Evolutionary conservation across 2,888 invertebrate genomes (phyloP), one percentile per base, ranked within the genome.

Genomic region (Psylliodes chrysocephalus): DNA sequence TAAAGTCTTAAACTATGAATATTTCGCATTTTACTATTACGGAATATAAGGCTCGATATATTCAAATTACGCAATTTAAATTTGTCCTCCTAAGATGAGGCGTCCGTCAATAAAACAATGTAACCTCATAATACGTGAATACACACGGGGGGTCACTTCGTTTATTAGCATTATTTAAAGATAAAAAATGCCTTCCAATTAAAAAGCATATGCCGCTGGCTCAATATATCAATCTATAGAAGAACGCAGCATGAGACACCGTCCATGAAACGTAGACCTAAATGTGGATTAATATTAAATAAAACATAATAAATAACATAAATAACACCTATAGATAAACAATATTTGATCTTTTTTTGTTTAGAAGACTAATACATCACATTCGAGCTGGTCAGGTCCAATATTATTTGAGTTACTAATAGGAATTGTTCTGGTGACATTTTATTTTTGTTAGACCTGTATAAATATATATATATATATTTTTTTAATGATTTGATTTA

Each of bases 151-250:
- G 76, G 76, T 77, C 78, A 77, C 75, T 75, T 75, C 77, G 78
- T 80, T 80, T 79, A 80, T 80, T 79, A 81, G 77, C 79, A 80
- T 81, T 81, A 82, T 80, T 81, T 78, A 77, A 79, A 79, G 80
- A 79, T 81, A 81, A 82, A 82, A 81, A 81, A 82, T 80, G 78
- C 80, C 79, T 81, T 82, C 81, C 81, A 82, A 82, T 82, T 82
- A 82, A 82, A 81, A 82, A 80, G 79, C 77, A 74, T 75, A 79
- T 75, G 80, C 81, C 79, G 81, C 79, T 78, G 80, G 78, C 79
- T 79, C 81, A 78, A 81, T 82, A 81, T 81, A 82, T 82, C 81
- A 82, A 81, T 82, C 81, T 82, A 81, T 80, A 79, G 22, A 46
- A 76, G 78, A 78, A 73, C 81, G 56, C 82, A 81, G 79, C 81